These are phyloP conservation scores for Alexandromys fortis DNA, from an alignment of 2,113 vertebrate genomes.

Conservation along the genomic window DNA sequence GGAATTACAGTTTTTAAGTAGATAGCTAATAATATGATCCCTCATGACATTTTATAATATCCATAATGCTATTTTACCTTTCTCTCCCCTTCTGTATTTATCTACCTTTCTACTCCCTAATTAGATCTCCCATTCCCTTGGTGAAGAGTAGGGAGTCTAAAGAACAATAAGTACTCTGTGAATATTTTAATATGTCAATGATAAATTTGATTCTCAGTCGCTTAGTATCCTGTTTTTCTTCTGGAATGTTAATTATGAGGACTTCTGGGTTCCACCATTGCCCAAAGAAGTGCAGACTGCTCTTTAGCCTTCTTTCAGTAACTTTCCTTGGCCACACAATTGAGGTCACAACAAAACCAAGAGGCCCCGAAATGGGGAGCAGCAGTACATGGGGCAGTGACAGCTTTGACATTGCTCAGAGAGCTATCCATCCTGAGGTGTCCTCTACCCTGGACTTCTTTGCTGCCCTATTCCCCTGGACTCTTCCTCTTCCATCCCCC, in stretches of 20 bases:
- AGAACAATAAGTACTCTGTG: neutral
- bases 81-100: neutral
- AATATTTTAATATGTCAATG: neutral
- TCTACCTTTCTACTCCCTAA: neutral
- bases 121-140: neutral
- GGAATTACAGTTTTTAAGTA: neutral
- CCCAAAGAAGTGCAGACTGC: neutral
- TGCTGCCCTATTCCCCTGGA: fast-evolving
- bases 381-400: neutral
- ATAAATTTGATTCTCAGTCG: neutral
- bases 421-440: neutral
- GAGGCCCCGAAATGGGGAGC: neutral
- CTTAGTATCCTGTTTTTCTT: neutral
- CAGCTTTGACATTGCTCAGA: neutral
- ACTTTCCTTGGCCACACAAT: neutral
- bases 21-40: neutral
- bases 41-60: neutral
- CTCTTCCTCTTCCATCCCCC: neutral
- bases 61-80: neutral
- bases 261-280: neutral
- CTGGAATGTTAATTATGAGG: neutral
- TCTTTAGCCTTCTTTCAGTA: neutral
- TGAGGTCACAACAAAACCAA: neutral
- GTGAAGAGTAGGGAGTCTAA: neutral
- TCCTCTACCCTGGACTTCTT: neutral